Percentiles rank a stretch among this genome's conserved stretches.
Conservation (phyloP, 2,888 invertebrate species). For the Eristalis arbustorum region DNA sequence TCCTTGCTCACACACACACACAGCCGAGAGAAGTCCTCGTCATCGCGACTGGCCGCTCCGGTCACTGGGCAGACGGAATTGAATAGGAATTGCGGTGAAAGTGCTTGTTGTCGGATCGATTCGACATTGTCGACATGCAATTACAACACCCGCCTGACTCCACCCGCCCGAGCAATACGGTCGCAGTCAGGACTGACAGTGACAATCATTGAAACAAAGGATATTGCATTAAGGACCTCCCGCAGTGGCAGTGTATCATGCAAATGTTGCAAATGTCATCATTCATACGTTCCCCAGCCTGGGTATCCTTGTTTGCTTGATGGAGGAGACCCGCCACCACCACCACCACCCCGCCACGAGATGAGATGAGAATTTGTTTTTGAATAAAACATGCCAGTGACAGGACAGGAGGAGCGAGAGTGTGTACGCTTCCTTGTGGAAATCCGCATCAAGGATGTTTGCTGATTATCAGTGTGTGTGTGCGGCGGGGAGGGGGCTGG, state of each 20-base stretch:
- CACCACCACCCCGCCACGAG: neutral
- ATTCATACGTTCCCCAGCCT: conserved; percentile 6
- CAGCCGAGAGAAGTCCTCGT: neutral
- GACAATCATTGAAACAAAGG: conserved; percentile 2
- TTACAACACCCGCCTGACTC: neutral
- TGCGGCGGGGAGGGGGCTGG: neutral
- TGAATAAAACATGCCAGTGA: conserved; percentile 21
- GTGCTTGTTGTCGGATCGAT: conserved; percentile 9
- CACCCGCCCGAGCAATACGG: too few species aligned
- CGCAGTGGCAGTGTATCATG: neutral
- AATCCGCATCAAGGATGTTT: neutral
- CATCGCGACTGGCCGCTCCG: neutral
- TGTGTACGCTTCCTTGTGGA: neutral
- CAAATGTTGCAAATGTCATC: conserved; percentile 15
- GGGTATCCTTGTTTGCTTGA: neutral
- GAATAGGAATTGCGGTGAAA: conserved; percentile 2
- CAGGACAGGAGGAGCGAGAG: neutral
- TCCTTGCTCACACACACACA: neutral
- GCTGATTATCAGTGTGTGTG: neutral
- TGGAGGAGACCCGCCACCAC: neutral
- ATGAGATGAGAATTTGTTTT: conserved; percentile 11
- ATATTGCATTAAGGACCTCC: conserved; percentile 9
- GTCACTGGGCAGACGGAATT: neutral
- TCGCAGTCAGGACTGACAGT: neutral
- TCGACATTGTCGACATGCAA: conserved; percentile 19